Percentiles rank a stretch among this genome's conserved stretches.
phyloP scores from a whole-genome alignment of 2,797 vertebrate species.

The Notolepis coatsorum region DNA sequence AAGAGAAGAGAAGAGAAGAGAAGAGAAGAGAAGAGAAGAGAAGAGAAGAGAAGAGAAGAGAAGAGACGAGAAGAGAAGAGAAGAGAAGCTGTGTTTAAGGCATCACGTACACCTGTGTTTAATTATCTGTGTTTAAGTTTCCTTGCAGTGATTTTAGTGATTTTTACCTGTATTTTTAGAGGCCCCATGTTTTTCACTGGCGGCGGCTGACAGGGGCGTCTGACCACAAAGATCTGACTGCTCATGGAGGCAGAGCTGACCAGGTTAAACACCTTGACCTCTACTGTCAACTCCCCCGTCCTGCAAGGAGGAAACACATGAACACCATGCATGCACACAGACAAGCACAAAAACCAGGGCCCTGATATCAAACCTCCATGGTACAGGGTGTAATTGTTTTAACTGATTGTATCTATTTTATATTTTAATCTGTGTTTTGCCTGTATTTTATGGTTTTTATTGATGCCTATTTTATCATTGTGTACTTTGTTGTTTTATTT shows the following conservation, averaged over 20 bases:
- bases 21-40: background rate
- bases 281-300: slow-evolving; percentile 81
- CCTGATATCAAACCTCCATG: too few species aligned
- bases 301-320: slow-evolving; percentile 58
- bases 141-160: too few species aligned
- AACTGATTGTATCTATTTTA: too few species aligned
- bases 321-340: background rate
- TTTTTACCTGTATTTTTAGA: slow-evolving; percentile 81
- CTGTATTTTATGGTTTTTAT: too few species aligned
- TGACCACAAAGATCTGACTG: slow-evolving; percentile 81
- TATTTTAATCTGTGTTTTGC: too few species aligned
- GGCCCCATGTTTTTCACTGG: slow-evolving; percentile 87
- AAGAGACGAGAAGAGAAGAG: background rate
- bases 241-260: slow-evolving; percentile 80
- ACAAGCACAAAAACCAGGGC: too few species aligned
- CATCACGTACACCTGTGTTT: too few species aligned
- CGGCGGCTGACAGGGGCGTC: slow-evolving; percentile 82
- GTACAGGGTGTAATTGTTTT: too few species aligned
- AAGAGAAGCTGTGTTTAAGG: background rate
- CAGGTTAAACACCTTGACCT: slow-evolving; percentile 78
- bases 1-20: background rate
- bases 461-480: too few species aligned
- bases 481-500: too few species aligned
- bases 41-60: background rate
- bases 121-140: background rate